These are phyloP conservation scores for Macrotus californicus DNA, from an alignment of 2,113 vertebrate genomes.

Conservation along the genomic window DNA sequence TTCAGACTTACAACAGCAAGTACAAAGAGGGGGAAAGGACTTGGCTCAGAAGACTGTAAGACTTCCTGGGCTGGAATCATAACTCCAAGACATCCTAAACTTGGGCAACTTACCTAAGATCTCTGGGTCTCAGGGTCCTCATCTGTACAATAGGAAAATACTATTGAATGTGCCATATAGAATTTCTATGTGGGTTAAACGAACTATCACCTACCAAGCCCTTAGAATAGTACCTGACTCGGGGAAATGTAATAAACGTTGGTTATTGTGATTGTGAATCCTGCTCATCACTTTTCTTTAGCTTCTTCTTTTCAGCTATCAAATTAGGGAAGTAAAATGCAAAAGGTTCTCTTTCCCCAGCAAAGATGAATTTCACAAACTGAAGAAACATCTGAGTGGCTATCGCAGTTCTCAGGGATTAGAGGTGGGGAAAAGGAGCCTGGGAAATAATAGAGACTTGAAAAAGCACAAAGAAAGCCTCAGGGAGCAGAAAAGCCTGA, in stretches of 20 bases:
- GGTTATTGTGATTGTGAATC: not conserved
- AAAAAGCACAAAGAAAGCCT: slow-evolving; percentile 35
- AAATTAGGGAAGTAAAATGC: not conserved
- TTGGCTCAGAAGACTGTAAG: not conserved
- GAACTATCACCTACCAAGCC: not conserved
- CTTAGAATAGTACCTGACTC: not conserved
- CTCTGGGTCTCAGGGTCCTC: not conserved
- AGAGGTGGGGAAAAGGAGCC: not conserved
- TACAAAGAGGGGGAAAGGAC: not conserved
- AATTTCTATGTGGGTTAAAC: not conserved
- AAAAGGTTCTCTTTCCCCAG: not conserved
- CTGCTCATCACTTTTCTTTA: not conserved
- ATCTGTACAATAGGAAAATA: not conserved
- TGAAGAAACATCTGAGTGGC: not conserved
- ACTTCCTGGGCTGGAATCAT: not conserved
- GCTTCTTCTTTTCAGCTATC: not conserved
- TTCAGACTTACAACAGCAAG: not conserved
- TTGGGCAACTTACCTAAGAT: not conserved
- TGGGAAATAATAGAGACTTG: slow-evolving; percentile 26
- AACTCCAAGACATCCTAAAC: not conserved
- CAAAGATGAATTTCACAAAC: slow-evolving; percentile 26
- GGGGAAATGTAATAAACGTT: not conserved
- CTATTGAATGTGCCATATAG: not conserved
- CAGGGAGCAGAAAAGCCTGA: not conserved
- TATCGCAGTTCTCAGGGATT: not conserved